Evolutionary conservation across 1,140 invertebrate genomes (phyloP), one percentile per base, ranked within the genome.

Genomic region (Bombus affinis): DNA sequence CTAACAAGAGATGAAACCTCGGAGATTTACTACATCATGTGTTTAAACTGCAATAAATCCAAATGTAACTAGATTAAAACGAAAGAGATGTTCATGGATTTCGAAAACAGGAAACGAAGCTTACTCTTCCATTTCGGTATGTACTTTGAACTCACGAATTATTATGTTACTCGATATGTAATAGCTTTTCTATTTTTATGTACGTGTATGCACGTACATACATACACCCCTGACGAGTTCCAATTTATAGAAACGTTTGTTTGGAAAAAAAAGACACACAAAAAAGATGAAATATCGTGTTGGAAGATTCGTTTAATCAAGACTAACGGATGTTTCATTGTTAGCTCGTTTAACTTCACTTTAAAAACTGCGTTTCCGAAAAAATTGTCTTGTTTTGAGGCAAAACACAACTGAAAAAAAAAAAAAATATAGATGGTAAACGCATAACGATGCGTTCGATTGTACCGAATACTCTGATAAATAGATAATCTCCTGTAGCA

Each of bases 291-390:
- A 78, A 65, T 35, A 78, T 66, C 12, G 39, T 35, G 10, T 22
- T 42, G n/a, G n/a, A 44, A 68, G 25, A 28, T 78, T 10, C 39
- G 65, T 53, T 80, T 70, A 80, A 80, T 80, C 44, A 80, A 80
- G 66, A 35, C 42, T 35, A 80, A 80, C 66, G 65, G 12, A 25
- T 18, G n/a, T 70, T 80, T 70, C 25, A 78, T 66, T 66, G 35
- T 35, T 70, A 39, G 6, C 15, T 37, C 42, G 66, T 70, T 70
- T 71, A 70, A 71, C 42, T 37, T 70, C 44, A 39, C 25, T 70
- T 13, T n/a, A n/a, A n/a, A 80, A 70, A 80, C 53, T 53, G 5
- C 25, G 39, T 53, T 80, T 80, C 8, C 66, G 5, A 70, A n/a
- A 22, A 44, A 65, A 65, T 65, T 44, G 76, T 15, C 18, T 66